These are phyloP conservation scores for Physocephala rufipes DNA, from an alignment of 2,888 invertebrate genomes.

Conservation along the genomic window DNA sequence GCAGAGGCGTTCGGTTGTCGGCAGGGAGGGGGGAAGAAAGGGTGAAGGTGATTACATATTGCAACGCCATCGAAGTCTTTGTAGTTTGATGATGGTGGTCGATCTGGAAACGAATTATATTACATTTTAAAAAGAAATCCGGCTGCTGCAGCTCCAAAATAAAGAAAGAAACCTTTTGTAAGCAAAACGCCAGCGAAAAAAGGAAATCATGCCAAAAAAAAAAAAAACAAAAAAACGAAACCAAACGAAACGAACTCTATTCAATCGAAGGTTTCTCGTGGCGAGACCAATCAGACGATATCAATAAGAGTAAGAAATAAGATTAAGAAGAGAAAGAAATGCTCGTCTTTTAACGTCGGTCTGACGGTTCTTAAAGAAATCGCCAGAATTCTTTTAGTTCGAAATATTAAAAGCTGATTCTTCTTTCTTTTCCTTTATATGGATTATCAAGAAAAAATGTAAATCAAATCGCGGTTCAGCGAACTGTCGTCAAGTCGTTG, in stretches of 20 bases:
- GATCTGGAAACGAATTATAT: slow-evolving; percentile 47
- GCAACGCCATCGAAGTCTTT: neutral
- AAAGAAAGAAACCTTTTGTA: too few species aligned
- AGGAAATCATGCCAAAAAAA: slow-evolving; percentile 22
- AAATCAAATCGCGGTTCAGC: neutral
- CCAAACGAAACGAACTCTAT: slow-evolving; percentile 15
- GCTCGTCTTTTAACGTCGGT: too few species aligned
- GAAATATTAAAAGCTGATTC: slow-evolving; percentile 22
- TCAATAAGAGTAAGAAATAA: too few species aligned
- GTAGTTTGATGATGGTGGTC: slow-evolving; percentile 32
- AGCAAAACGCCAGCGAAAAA: neutral
- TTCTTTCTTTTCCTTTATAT: slow-evolving; percentile 31
- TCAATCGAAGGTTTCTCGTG: neutral
- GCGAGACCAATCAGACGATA: too few species aligned
- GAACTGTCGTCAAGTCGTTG: neutral
- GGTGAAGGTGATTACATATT: too few species aligned
- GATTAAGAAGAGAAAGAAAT: too few species aligned
- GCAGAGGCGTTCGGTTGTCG: too few species aligned
- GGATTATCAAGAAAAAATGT: neutral
- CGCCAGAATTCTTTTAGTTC: slow-evolving; percentile 1
- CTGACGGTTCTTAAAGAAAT: neutral
- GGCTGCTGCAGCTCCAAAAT: slow-evolving; percentile 18
- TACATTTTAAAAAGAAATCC: slow-evolving; percentile 44
- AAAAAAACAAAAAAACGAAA: slow-evolving; percentile 13
- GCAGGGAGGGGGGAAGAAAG: too few species aligned